A percentile compares a stretch with the other conserved stretches of the same genome.
phyloP scores from a whole-genome alignment of 2,888 invertebrate genomes.

The Cheilosia urbana region DNA sequence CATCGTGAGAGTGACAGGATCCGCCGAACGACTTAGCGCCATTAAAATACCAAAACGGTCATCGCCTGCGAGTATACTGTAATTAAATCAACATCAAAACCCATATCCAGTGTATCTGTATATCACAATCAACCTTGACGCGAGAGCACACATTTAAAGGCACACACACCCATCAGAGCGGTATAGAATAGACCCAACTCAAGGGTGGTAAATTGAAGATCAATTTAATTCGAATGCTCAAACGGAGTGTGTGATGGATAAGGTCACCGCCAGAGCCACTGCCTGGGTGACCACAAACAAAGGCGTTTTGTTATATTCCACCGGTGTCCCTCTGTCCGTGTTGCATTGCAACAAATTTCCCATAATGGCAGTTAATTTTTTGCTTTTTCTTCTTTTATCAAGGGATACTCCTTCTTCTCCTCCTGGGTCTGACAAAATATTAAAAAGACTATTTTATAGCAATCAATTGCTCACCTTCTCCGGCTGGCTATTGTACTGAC shows the following conservation, averaged over 20 bases:
- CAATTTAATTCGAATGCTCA: slow-evolving; percentile 70
- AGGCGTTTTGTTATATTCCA: slow-evolving; percentile 68
- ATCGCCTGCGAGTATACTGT: slow-evolving; percentile 29
- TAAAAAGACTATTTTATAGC: slow-evolving; percentile 72
- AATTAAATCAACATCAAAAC: slow-evolving; percentile 48
- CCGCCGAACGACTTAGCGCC: slow-evolving; percentile 50
- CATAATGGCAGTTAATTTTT: slow-evolving; percentile 69
- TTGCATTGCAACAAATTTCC: slow-evolving; percentile 67
- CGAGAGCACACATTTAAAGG: slow-evolving; percentile 31
- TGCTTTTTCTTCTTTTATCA: slow-evolving; percentile 1
- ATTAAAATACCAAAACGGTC: slow-evolving; percentile 42
- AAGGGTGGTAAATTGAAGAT: slow-evolving; percentile 72
- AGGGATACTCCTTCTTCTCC: slow-evolving; percentile 47
- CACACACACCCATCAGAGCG: slow-evolving; percentile 12
- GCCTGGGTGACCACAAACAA: slow-evolving; percentile 50
- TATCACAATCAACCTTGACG: slow-evolving; percentile 19
- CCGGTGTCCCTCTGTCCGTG: slow-evolving; percentile 12
- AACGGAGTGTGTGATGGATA: slow-evolving; percentile 68
- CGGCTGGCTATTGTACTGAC: slow-evolving; percentile 29
- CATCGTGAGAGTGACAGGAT: not conserved
- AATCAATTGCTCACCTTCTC: slow-evolving; percentile 72
- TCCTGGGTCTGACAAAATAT: slow-evolving; percentile 56
- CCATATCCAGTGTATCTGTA: not conserved
- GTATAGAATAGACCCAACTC: slow-evolving; percentile 49
- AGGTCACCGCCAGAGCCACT: slow-evolving; percentile 67